Evolutionary conservation across 2,113 vertebrate genomes (phyloP).

Genomic region (Nothobranchius kuhntae): DNA sequence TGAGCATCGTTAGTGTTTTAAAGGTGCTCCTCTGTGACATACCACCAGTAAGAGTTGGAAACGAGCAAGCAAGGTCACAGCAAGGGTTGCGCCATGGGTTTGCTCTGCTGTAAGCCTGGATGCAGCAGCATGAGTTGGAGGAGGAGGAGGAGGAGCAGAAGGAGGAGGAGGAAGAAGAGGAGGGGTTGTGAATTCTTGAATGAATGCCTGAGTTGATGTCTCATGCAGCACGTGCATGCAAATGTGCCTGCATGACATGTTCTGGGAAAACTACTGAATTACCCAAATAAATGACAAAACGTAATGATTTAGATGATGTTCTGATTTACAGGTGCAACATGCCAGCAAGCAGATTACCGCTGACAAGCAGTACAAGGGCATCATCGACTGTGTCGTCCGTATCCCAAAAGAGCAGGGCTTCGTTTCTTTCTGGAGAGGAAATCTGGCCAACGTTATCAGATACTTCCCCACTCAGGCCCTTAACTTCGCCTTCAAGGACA

Average conservation of each 20-base stretch:
- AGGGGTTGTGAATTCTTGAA: conserved; percentile 40
- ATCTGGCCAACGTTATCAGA: conserved; percentile 90
- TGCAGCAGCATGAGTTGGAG: conserved; percentile 14
- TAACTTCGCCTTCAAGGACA: conserved; percentile 95
- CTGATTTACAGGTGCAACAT: conserved; percentile 84
- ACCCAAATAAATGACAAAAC: neutral
- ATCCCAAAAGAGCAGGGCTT: conserved; percentile 91
- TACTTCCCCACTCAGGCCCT: conserved; percentile 94
- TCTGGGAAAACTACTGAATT: neutral
- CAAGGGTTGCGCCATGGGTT: conserved; percentile 41
- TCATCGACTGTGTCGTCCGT: conserved; percentile 86
- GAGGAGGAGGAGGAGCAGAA: neutral
- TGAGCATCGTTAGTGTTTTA: neutral
- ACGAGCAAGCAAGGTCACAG: conserved; percentile 52
- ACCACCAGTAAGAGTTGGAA: conserved; percentile 7
- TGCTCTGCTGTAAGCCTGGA: conserved; percentile 33
- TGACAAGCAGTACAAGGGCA: conserved; percentile 90
- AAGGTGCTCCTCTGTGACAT: neutral
- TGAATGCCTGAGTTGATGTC: conserved; percentile 32
- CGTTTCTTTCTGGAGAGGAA: conserved; percentile 90
- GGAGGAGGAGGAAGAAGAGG: conserved; percentile 3
- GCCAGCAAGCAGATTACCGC: conserved; percentile 89
- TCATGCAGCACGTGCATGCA: conserved; percentile 18
- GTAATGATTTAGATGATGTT: neutral
- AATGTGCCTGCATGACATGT: conserved; percentile 11